A percentile compares a stretch with the other conserved stretches of the same genome.
Evolutionary conservation across 2,888 invertebrate species (phyloP).

Genomic region (Synanthedon andrenaeformis): DNA sequence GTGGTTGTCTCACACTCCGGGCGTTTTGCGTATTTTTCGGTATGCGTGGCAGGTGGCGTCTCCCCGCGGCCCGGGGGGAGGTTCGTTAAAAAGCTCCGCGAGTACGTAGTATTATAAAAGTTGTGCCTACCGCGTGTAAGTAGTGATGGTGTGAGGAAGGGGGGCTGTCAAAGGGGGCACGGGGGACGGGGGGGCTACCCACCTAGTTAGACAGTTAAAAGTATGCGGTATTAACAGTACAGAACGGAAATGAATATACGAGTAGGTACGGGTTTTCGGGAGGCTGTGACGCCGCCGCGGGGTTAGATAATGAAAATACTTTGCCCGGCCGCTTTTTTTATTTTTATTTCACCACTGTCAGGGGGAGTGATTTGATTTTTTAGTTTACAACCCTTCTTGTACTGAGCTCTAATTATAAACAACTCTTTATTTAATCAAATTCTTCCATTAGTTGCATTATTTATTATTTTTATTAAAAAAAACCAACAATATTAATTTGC

Average conservation of each 20-base stretch:
- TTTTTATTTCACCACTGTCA: slow-evolving; percentile 33
- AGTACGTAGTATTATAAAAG: slow-evolving; percentile 71
- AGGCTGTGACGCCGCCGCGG: slow-evolving; percentile 49
- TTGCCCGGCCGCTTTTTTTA: slow-evolving; percentile 28
- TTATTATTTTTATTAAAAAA: too few species aligned
- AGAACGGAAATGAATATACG: slow-evolving; percentile 70
- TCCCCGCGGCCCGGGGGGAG: slow-evolving; percentile 41
- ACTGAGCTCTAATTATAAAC: neutral
- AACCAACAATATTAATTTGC: too few species aligned
- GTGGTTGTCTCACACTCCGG: slow-evolving; percentile 27
- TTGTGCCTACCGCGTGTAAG: slow-evolving; percentile 70
- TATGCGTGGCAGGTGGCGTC: slow-evolving; percentile 65
- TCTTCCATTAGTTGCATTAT: too few species aligned
- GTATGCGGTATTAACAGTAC: slow-evolving; percentile 66
- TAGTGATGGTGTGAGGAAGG: slow-evolving; percentile 48
- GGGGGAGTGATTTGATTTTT: slow-evolving; percentile 8
- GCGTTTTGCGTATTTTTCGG: slow-evolving; percentile 68
- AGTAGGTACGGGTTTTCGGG: slow-evolving; percentile 57
- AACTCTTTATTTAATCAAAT: too few species aligned
- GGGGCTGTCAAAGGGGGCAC: slow-evolving; percentile 15
- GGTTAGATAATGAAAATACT: slow-evolving; percentile 68
- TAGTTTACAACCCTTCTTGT: neutral
- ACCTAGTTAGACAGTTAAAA: slow-evolving; percentile 71
- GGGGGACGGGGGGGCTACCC: slow-evolving; percentile 24
- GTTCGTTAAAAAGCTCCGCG: slow-evolving; percentile 67